Evolutionary conservation across 2,888 invertebrate genomes (phyloP).

Genomic region (Drosophila robusta): DNA sequence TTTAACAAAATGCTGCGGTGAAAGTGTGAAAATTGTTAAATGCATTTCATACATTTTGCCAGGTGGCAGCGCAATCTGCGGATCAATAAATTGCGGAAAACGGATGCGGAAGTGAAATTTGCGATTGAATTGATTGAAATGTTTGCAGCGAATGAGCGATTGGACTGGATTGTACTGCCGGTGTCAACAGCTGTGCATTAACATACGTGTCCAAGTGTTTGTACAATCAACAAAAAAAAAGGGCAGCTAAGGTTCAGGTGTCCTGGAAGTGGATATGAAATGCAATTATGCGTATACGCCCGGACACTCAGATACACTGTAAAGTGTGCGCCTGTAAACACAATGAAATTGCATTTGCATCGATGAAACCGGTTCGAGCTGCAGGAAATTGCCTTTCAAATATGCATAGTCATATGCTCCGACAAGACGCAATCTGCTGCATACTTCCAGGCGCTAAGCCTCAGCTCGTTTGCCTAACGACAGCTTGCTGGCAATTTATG

Average conservation of each 20-base stretch:
- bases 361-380: conserved; percentile 38
- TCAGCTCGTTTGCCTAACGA: conserved; percentile 43
- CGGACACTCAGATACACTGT: conserved; percentile 19
- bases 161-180: conserved; percentile 1
- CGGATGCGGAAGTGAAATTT: conserved; percentile 75
- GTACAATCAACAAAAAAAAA: conserved; percentile 25
- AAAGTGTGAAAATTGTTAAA: conserved; percentile 70
- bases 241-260: conserved; percentile 25
- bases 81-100: conserved; percentile 59
- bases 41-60: conserved; percentile 34
- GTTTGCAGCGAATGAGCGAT: conserved; percentile 31
- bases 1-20: conserved; percentile 75
- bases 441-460: conserved; percentile 49
- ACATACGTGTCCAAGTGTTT: conserved; percentile 1
- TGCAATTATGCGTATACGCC: conserved; percentile 43
- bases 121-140: conserved; percentile 77
- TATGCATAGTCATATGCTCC: conserved; percentile 77
- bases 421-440: conserved; percentile 59
- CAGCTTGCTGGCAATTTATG: conserved; percentile 58
- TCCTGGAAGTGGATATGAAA: conserved; percentile 53
- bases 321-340: conserved; percentile 59
- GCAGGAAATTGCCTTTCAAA: conserved; percentile 70
- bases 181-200: conserved; percentile 42
- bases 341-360: conserved; percentile 76
- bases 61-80: conserved; percentile 17